phyloP scores from a whole-genome alignment of 1,140 invertebrate species.

The Bemisia tabaci region DNA sequence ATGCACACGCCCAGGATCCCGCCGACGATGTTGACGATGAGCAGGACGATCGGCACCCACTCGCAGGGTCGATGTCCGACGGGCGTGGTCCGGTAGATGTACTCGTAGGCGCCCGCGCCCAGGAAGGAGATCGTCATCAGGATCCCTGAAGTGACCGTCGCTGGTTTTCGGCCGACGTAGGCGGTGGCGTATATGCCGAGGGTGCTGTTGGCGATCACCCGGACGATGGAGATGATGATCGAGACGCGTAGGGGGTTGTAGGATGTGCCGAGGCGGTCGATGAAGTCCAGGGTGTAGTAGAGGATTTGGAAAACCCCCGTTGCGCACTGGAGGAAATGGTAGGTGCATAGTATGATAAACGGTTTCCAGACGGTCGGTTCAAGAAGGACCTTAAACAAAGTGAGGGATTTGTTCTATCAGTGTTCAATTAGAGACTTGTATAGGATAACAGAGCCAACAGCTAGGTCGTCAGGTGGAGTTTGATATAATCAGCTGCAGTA shows the following conservation, averaged over 20 bases:
- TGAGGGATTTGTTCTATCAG: no score
- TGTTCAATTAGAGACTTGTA: no score
- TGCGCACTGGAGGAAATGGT: background rate
- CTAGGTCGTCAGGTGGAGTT: no score
- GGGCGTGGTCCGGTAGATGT: no score
- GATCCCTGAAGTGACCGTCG: no score
- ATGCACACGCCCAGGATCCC: slow-evolving; percentile 54
- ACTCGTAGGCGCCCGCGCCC: no score
- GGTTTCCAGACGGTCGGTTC: slow-evolving; percentile 5
- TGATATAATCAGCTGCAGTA: no score
- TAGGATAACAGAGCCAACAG: no score
- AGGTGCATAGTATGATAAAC: slow-evolving; percentile 3
- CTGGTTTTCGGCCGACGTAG: slow-evolving; percentile 21
- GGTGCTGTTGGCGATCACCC: background rate
- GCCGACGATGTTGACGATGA: slow-evolving; percentile 40
- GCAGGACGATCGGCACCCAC: slow-evolving; percentile 40
- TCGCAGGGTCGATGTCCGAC: slow-evolving; percentile 35
- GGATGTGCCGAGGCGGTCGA: background rate
- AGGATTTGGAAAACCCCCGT: background rate
- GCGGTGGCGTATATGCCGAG: background rate
- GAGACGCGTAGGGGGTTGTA: background rate
- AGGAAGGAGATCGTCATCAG: no score
- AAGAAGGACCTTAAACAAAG: no score
- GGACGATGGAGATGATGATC: no score
- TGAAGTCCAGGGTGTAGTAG: slow-evolving; percentile 1